These are phyloP conservation scores for Prionailurus viverrinus DNA, from an alignment of 2,113 vertebrate genomes.

Conservation along the genomic window DNA sequence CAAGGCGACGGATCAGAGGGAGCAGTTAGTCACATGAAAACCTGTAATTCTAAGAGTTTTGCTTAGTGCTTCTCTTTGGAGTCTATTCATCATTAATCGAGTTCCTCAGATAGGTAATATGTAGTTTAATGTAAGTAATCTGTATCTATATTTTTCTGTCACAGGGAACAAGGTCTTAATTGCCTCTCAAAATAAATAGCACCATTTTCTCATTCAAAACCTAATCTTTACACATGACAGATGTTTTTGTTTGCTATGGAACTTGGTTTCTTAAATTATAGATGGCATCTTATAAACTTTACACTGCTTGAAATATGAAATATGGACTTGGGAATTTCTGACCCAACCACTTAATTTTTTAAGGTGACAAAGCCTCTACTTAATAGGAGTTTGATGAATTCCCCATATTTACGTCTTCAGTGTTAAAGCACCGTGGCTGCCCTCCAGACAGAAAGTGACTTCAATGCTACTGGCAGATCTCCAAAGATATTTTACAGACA, in stretches of 20 bases:
- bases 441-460: conserved; percentile 82
- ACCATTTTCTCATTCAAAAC: conserved; percentile 65
- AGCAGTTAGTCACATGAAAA: background rate
- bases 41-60: background rate
- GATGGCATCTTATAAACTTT: conserved; percentile 56
- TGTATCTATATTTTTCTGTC: conserved; percentile 67
- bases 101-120: conserved; percentile 40
- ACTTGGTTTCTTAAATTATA: conserved; percentile 80
- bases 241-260: conserved; percentile 78
- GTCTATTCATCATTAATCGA: conserved; percentile 58
- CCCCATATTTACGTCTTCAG: background rate
- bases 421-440: conserved; percentile 75
- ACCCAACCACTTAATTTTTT: conserved; percentile 61
- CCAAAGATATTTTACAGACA: conserved; percentile 73
- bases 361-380: background rate
- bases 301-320: conserved; percentile 53
- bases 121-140: conserved; percentile 61
- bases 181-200: conserved; percentile 77
- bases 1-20: background rate
- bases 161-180: conserved; percentile 74
- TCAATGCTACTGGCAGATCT: conserved; percentile 74
- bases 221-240: conserved; percentile 81
- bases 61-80: conserved; percentile 1
- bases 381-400: conserved; percentile 67
- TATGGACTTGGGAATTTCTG: conserved; percentile 68